phyloP scores from a whole-genome alignment of 2,888 invertebrate genomes.

The Entomobrya proxima region DNA sequence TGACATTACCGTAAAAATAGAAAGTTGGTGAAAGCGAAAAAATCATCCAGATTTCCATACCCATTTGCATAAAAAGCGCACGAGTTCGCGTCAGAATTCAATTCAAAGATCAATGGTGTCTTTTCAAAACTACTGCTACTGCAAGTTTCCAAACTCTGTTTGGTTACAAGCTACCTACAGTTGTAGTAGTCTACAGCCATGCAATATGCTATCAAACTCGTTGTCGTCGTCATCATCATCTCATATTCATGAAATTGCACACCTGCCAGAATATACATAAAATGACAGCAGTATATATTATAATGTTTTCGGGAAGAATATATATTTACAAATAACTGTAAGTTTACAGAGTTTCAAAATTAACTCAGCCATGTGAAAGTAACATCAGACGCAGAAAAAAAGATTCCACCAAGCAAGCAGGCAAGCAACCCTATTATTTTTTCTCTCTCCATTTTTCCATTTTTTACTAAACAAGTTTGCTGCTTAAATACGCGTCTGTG shows the following conservation, averaged over 20 bases:
- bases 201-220: conserved; percentile 18
- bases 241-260: conserved; percentile 63
- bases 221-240: conserved; percentile 53
- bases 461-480: not conserved
- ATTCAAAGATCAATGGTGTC: conserved; percentile 58
- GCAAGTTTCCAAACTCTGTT: too few species aligned
- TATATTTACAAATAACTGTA: conserved; percentile 2
- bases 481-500: not conserved
- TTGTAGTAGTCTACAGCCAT: not conserved
- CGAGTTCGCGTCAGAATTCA: conserved; percentile 57
- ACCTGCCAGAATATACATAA: conserved; percentile 43
- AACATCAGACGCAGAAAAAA: conserved; percentile 32
- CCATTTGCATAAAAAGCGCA: conserved; percentile 65
- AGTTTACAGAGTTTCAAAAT: conserved; percentile 53
- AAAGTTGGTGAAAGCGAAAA: not conserved
- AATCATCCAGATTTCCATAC: conserved; percentile 58
- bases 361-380: conserved; percentile 50
- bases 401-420: not conserved
- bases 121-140: too few species aligned
- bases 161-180: not conserved
- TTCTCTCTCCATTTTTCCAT: too few species aligned
- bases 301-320: not conserved
- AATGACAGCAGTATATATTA: conserved; percentile 8
- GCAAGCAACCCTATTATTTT: conserved; percentile 39
- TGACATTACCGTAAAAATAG: conserved; percentile 37